A percentile compares a stretch with the other conserved stretches of the same genome.
Evolutionary conservation across 2,888 invertebrate genomes (phyloP).

Genomic region (Actias luna): DNA sequence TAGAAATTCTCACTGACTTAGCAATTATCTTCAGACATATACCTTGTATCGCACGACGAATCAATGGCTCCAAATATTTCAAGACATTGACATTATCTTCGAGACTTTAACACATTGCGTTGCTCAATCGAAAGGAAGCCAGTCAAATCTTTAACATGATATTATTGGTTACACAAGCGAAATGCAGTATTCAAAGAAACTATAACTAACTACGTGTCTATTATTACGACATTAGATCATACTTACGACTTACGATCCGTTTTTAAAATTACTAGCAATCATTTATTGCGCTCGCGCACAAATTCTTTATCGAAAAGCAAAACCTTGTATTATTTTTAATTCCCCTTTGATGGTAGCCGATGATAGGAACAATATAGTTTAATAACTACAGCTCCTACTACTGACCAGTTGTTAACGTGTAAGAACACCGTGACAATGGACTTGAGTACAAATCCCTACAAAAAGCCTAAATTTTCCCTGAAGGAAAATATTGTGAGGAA

Average conservation of each 20-base stretch:
- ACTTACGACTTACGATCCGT: not conserved
- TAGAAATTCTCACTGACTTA: too few relatives aligned
- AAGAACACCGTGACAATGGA: too few relatives aligned
- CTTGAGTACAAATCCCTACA: too few relatives aligned
- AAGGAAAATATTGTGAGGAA: too few relatives aligned
- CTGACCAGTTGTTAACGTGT: too few relatives aligned
- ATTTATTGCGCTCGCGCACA: not conserved
- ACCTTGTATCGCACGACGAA: not conserved
- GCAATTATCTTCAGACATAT: too few relatives aligned
- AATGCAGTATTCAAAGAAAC: not conserved
- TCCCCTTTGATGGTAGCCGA: not conserved
- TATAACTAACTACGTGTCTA: not conserved
- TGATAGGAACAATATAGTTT: too few relatives aligned
- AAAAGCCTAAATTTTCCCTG: too few relatives aligned
- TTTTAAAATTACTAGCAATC: not conserved
- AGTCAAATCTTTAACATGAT: not conserved
- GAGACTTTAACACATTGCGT: not conserved
- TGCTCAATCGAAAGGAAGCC: constrained; percentile 2
- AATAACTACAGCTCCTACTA: too few relatives aligned
- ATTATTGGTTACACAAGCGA: constrained; percentile 1
- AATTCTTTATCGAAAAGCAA: not conserved
- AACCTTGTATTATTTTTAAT: not conserved
- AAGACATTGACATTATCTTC: not conserved
- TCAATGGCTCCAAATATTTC: not conserved
- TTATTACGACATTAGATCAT: constrained; percentile 4